Conservation (phyloP, 1,140 invertebrate genomes). For the Trichoplusia ni region DNA sequence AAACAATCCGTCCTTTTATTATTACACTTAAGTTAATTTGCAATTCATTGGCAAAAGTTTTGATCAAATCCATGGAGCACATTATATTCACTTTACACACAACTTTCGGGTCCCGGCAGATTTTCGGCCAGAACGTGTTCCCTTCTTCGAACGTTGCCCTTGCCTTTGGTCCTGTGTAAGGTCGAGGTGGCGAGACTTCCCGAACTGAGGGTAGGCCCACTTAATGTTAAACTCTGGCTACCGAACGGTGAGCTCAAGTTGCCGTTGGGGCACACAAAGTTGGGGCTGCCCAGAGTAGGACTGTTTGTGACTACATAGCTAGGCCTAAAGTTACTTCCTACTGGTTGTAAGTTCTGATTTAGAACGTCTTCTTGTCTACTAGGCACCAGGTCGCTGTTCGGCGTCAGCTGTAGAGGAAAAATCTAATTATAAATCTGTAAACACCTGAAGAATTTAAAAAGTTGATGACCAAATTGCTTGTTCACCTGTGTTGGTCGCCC, state of each 20-base stretch:
- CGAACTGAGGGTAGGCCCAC: conserved; percentile 70
- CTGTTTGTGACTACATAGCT: conserved; percentile 68
- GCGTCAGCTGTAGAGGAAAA: conserved; percentile 57
- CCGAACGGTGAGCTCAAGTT: conserved; percentile 68
- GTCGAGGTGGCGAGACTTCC: conserved; percentile 70
- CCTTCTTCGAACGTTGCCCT: conserved; percentile 68
- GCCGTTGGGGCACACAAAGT: conserved; percentile 76
- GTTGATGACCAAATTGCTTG: too few species aligned
- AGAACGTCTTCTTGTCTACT: conserved; percentile 69
- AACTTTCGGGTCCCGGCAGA: conserved; percentile 73
- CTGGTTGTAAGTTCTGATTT: conserved; percentile 66
- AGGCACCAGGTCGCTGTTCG: conserved; percentile 54
- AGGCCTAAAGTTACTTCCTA: conserved; percentile 68
- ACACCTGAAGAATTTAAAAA: not conserved
- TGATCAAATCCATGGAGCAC: conserved; percentile 18
- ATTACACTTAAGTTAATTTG: conserved; percentile 26
- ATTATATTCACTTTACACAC: conserved; percentile 54
- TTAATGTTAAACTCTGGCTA: conserved; percentile 64
- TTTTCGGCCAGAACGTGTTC: conserved; percentile 75
- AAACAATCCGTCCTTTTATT: not conserved
- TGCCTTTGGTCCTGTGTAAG: conserved; percentile 70
- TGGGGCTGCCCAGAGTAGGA: conserved; percentile 75
- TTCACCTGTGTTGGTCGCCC: conserved; percentile 63
- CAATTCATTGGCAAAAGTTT: conserved; percentile 30
- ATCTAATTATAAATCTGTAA: not conserved